Evolutionary conservation across 2,113 vertebrate species (phyloP).

Genomic region (Chaenogobius annularis): DNA sequence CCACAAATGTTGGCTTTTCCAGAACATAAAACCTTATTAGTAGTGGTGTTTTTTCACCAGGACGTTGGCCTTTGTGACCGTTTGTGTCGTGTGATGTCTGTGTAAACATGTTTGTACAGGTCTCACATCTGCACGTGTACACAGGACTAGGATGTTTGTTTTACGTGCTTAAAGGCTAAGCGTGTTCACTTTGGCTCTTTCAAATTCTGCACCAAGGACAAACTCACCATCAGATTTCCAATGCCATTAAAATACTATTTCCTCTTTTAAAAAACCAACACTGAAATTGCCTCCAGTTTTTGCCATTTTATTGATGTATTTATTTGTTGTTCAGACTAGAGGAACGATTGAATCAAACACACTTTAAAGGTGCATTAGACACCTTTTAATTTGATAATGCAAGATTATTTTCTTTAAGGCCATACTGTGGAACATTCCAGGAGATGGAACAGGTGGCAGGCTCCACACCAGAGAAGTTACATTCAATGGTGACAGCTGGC

Average conservation of each 20-base stretch:
- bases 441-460: no score
- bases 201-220: constrained; percentile 28
- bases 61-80: background rate
- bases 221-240: constrained; percentile 15
- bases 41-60: background rate
- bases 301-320: no score
- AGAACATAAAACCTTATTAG: no score
- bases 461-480: no score
- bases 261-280: background rate
- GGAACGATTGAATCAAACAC: background rate
- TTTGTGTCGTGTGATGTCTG: background rate
- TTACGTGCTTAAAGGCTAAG: constrained; percentile 6
- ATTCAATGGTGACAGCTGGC: no score
- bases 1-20: no score
- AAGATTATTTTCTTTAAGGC: no score
- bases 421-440: no score
- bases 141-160: constrained; percentile 5
- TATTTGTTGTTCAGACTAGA: background rate
- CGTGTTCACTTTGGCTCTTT: constrained; percentile 44
- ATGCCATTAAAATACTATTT: constrained; percentile 1
- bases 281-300: no score
- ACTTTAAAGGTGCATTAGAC: no score
- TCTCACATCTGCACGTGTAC: background rate
- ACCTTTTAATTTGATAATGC: no score
- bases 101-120: constrained; percentile 26